Conservation (phyloP, 1,140 invertebrate species). For the Diprion similis region DNA sequence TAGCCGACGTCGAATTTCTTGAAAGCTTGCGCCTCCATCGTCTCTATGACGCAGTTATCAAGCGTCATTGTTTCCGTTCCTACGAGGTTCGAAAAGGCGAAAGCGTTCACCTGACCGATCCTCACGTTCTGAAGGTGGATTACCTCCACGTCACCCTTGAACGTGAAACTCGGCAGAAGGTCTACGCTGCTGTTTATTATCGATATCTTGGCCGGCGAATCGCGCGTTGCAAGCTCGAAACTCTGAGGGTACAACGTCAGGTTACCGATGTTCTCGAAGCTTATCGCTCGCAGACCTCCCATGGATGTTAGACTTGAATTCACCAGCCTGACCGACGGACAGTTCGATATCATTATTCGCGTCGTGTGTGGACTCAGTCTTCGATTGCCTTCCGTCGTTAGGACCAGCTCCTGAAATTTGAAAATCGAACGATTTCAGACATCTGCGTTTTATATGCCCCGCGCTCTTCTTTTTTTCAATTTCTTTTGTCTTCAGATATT, state of each 20-base stretch:
- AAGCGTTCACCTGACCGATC: constrained; percentile 70
- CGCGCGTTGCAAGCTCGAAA: constrained; percentile 48
- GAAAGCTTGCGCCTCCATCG: constrained; percentile 75
- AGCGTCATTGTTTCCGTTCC: constrained; percentile 57
- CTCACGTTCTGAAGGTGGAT: constrained; percentile 69
- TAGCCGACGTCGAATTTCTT: constrained; percentile 77
- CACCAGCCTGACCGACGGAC: constrained; percentile 60
- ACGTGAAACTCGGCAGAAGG: constrained; percentile 70
- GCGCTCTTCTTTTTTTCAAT: no score
- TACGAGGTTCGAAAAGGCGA: constrained; percentile 74
- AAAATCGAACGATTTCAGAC: not conserved
- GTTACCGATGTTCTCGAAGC: constrained; percentile 58
- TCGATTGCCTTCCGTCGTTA: constrained; percentile 65
- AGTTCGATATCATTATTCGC: constrained; percentile 63
- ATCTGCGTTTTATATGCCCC: not conserved
- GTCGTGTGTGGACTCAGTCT: constrained; percentile 62
- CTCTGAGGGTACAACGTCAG: constrained; percentile 55
- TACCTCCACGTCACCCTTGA: constrained; percentile 73
- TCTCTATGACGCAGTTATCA: constrained; percentile 64
- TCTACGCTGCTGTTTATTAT: constrained; percentile 60
- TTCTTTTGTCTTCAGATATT: no score
- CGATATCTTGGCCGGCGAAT: constrained; percentile 43
- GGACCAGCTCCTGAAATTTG: constrained; percentile 63
- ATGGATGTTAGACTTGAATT: constrained; percentile 61
- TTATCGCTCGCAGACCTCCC: constrained; percentile 57